Evolutionary conservation across 64 coral and sea anemone genomes (phyloP).

Genomic region (Orbicella faveolata): DNA sequence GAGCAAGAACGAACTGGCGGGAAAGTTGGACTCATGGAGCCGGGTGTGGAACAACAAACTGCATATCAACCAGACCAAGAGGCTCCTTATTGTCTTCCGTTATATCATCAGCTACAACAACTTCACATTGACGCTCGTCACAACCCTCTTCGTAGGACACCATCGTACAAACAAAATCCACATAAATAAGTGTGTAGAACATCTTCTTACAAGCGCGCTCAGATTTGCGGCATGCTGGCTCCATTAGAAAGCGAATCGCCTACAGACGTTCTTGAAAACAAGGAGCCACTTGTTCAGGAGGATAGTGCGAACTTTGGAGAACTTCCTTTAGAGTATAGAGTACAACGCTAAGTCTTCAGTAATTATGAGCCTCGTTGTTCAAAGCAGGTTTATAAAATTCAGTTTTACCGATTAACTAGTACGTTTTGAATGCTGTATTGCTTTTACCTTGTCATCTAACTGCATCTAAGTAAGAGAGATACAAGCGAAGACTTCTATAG

Average conservation of each 20-base stretch:
- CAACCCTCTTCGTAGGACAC: slow-evolving; percentile 64
- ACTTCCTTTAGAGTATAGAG: no score
- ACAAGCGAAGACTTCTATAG: no score
- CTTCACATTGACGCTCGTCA: slow-evolving; percentile 79
- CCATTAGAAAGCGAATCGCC: slow-evolving; percentile 72
- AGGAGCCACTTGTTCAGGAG: not conserved
- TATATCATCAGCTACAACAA: slow-evolving; percentile 88
- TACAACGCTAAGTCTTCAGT: no score
- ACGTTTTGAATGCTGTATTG: no score
- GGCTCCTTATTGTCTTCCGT: slow-evolving; percentile 40
- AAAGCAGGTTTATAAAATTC: no score
- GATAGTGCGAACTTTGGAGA: no score
- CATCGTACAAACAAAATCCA: slow-evolving; percentile 71
- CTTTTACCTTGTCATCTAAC: no score
- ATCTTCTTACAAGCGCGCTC: slow-evolving; percentile 90
- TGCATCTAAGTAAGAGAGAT: no score
- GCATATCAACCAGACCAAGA: slow-evolving; percentile 46
- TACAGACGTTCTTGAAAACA: slow-evolving; percentile 11
- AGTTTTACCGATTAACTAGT: no score
- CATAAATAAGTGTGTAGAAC: slow-evolving; percentile 92
- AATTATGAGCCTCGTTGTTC: no score
- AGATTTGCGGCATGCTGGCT: slow-evolving; percentile 79
- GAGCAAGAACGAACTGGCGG: slow-evolving; percentile 43
- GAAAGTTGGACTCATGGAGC: slow-evolving; percentile 29
- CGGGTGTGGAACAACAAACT: not conserved